These are phyloP conservation scores for Entomyzon cyanotis DNA, from an alignment of 2,113 vertebrate genomes.

Conservation along the genomic window DNA sequence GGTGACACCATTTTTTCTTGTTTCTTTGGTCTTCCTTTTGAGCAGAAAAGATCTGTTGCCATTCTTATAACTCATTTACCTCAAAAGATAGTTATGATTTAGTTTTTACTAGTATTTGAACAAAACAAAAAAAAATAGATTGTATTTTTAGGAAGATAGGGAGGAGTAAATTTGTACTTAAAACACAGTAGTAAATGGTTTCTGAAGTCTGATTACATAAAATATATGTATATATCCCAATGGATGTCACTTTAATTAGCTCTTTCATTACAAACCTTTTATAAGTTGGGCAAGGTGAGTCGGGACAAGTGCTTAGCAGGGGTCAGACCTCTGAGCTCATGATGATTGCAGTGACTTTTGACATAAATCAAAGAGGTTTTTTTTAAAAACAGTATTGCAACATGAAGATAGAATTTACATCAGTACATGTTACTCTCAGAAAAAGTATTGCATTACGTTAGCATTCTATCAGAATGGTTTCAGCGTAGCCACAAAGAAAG, in stretches of 20 bases:
- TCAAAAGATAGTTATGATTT: not conserved
- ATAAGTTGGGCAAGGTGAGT: not conserved
- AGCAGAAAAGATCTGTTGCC: not conserved
- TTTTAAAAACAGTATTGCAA: not conserved
- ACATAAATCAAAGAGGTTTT: not conserved
- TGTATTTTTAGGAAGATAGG: not conserved
- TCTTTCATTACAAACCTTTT: not conserved
- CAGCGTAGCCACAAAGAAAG: not conserved
- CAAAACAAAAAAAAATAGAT: not conserved
- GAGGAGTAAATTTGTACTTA: not conserved
- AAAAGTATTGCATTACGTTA: not conserved
- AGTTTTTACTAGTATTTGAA: not conserved
- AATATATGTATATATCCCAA: not conserved
- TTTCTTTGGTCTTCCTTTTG: not conserved
- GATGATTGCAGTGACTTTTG: not conserved
- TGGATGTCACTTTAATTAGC: not conserved
- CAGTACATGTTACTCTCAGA: not conserved
- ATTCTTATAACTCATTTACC: not conserved
- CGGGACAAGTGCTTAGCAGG: constrained; percentile 6
- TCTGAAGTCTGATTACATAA: not conserved
- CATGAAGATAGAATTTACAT: constrained; percentile 9
- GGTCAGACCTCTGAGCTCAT: not conserved
- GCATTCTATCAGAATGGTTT: not conserved
- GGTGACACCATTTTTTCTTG: not conserved
- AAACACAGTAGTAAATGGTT: not conserved